Conservation (phyloP, 2,888 invertebrate species). For the Scaptomyza caliginosa region DNA sequence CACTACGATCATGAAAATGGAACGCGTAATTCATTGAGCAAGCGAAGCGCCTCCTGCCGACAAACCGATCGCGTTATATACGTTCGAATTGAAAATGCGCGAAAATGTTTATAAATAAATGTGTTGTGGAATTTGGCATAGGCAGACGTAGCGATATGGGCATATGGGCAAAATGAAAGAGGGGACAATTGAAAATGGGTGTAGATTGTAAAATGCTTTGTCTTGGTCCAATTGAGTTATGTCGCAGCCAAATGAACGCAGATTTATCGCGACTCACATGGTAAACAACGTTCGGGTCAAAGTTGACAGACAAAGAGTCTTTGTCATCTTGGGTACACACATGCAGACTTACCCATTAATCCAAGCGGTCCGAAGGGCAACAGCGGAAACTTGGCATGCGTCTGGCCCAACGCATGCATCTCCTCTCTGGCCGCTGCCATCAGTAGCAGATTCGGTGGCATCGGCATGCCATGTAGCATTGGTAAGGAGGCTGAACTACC, state of each 20-base stretch:
- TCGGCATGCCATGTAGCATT: slow-evolving; percentile 72
- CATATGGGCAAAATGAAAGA: slow-evolving; percentile 9
- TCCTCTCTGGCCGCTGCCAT: slow-evolving; percentile 83
- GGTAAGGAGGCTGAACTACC: slow-evolving; percentile 43
- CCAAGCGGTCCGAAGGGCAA: slow-evolving; percentile 94
- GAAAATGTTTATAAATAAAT: slow-evolving; percentile 71
- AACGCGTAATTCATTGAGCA: slow-evolving; percentile 60
- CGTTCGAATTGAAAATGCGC: slow-evolving; percentile 56
- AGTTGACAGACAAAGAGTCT: slow-evolving; percentile 83
- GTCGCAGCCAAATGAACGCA: slow-evolving; percentile 63
- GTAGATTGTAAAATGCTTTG: slow-evolving; percentile 64
- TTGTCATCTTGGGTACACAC: slow-evolving; percentile 76
- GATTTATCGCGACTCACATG: slow-evolving; percentile 66
- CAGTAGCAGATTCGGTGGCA: slow-evolving; percentile 81
- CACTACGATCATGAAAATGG: slow-evolving; percentile 42
- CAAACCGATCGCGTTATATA: slow-evolving; percentile 30
- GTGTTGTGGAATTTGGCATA: slow-evolving; percentile 70
- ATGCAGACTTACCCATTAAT: slow-evolving; percentile 86
- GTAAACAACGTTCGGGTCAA: slow-evolving; percentile 76
- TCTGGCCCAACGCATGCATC: slow-evolving; percentile 77
- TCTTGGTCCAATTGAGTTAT: slow-evolving; percentile 84
- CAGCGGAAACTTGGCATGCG: slow-evolving; percentile 86
- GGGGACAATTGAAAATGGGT: slow-evolving; percentile 17
- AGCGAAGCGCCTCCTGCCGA: slow-evolving; percentile 1
- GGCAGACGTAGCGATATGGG: slow-evolving; percentile 37